Evolutionary conservation across 2,797 vertebrate species (phyloP), one percentile per base, ranked within the genome.

Genomic region (Acrossocheilus fasciatus): DNA sequence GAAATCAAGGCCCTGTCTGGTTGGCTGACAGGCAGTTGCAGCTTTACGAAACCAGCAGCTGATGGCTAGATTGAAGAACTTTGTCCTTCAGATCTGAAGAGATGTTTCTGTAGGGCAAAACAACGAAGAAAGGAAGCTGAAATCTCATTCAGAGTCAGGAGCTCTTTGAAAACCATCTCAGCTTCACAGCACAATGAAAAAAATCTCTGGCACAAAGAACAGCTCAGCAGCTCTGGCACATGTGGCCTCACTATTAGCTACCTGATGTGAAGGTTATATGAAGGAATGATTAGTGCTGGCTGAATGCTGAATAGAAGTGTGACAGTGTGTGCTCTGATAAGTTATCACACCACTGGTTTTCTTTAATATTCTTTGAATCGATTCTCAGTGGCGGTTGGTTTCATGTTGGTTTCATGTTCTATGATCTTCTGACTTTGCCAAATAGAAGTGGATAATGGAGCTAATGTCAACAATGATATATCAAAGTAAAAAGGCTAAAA

Each of bases 51-150:
- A 70, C 47, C 57, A 39, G 79, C 66, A 12, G 52, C 39, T 70
- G 82, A 79, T 15, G 26, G 69, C 20, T 39, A 41, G 39, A 77
- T 78, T 85, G 50, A 88, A 89, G 72, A 90, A 83, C 64, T 81
- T 84, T 88, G 90, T 89, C 89, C 87, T 91, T 91, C 82, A 89
- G 73, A 89, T 77, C 74, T 77, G 23, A 82, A 85, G 68, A 75
- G 70, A 69, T 78, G 75, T 84, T 79, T 87, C 78, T 88, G 79
- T 34, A 85, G 54, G 87, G 66, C n/a, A 43, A 82, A 59, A 86
- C 14, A 64, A 11, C 82, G 82, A 82, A 87, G 59, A 50, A 81
- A 87, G 83, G 62, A 69, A 75, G 57, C 75, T n/a, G 59, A 76
- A 81, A 78, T 83, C 75, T 64, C 17, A 45, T 59, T 82, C 80